Evolutionary conservation across 2,113 vertebrate species (phyloP).

Genomic region (Bungarus multicinctus): DNA sequence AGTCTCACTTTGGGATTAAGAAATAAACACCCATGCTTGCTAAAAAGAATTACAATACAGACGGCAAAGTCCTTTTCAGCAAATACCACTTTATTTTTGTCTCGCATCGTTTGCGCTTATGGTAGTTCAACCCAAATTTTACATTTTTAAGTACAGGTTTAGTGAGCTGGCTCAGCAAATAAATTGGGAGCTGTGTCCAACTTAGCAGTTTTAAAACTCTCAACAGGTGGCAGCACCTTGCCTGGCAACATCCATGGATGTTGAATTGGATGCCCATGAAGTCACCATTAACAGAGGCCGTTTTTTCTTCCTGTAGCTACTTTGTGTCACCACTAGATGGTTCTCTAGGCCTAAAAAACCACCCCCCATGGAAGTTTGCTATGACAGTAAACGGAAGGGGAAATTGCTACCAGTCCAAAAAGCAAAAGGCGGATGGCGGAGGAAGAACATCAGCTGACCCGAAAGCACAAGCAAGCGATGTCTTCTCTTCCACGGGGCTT

Average conservation of each 20-base stretch:
- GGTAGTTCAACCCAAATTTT: not conserved
- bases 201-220: not conserved
- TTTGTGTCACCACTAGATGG: constrained; percentile 61
- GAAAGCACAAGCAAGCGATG: not conserved
- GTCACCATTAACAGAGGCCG: not conserved
- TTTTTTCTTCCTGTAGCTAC: constrained; percentile 8
- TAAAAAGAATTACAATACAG: not conserved
- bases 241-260: not conserved
- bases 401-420: not conserved
- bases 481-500: not conserved
- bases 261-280: not conserved
- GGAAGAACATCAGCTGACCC: not conserved
- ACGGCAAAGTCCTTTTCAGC: not conserved
- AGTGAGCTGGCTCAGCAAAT: not conserved
- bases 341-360: constrained; percentile 36
- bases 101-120: not conserved
- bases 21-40: not conserved
- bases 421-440: not conserved
- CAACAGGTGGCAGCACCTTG: not conserved
- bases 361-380: not conserved
- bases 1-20: not conserved
- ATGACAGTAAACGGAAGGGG: not conserved
- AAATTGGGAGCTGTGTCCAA: not conserved
- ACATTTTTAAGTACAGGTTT: not conserved
- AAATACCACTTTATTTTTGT: not conserved